Evolutionary conservation across 2,113 vertebrate species (phyloP), one percentile per base, ranked within the genome.

Genomic region (Gymnarchus niloticus): DNA sequence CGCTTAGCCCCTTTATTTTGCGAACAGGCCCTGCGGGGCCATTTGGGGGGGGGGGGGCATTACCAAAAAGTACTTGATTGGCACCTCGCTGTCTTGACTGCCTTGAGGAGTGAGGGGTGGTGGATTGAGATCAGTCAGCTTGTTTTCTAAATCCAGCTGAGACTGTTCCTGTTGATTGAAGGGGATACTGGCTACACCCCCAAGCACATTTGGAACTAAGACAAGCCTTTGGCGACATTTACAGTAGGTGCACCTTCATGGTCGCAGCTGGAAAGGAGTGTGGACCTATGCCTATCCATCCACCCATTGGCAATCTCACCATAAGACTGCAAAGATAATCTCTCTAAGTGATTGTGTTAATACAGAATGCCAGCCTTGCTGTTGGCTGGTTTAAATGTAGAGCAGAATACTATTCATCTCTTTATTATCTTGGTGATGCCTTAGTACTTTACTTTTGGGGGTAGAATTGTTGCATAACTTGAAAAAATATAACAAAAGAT

Each of bases 1-100:
- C 10, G 80, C n/a, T 49, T 28, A 77, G 80, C 49, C 48, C 48
- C 80, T 54, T 49, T 91, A 92, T 92, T 93, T 90, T 92, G 92
- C 90, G 91, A 21, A 87, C 90, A 93, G 90, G 93, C 93, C 93
- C 93, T 88, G 89, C 17, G 49, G 73, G 37, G 17, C 19, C 33
- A 28, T 84, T 87, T 89, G 91, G 91, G 89, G 21, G 33, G 10
- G 52, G 33, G 57, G 73, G 54, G 28, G 23, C 25, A 28, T 28
- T 10, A n/a, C 33, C 2, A n/a, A 5, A 37, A 82, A 82, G 80
- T 56, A 49, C 80, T 33, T 52, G n/a, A 17, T 33, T 25, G 51
- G 80, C 9, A 25, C 80, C 80, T 82, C n/a, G 10, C 49, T 82
- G 48, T 28, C 49, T 19, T 23, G 41, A 52, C 49, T 82, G 48